Conservation (phyloP, 2,888 invertebrate species). For the Aleiodes alternator region DNA sequence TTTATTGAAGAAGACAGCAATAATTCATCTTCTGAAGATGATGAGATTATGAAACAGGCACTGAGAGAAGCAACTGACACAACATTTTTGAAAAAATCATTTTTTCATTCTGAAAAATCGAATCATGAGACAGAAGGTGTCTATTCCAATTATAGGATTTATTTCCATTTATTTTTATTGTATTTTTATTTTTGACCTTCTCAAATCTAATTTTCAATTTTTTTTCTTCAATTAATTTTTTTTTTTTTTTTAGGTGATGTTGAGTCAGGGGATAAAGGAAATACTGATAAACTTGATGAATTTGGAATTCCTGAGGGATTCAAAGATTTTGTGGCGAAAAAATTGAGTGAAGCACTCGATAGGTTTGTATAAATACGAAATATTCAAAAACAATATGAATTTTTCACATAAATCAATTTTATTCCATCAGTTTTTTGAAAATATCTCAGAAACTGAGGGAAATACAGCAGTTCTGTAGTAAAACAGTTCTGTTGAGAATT, state of each 20-base stretch:
- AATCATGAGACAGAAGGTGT: slow-evolving; percentile 5
- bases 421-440: too few species aligned
- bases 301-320: slow-evolving; percentile 63
- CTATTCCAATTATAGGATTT: background rate
- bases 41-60: slow-evolving; percentile 59
- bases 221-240: background rate
- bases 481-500: too few species aligned
- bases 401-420: too few species aligned
- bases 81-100: slow-evolving; percentile 60
- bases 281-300: slow-evolving; percentile 53
- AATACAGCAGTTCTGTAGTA: too few species aligned
- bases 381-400: background rate
- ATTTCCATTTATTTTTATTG: slow-evolving; percentile 1
- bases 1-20: slow-evolving; percentile 25
- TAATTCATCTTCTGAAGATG: slow-evolving; percentile 64
- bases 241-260: background rate
- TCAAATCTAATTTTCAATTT: too few species aligned
- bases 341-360: slow-evolving; percentile 63
- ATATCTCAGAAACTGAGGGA: too few species aligned
- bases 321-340: slow-evolving; percentile 64
- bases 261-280: slow-evolving; percentile 21
- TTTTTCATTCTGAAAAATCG: slow-evolving; percentile 8
- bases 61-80: slow-evolving; percentile 66
- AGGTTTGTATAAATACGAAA: slow-evolving; percentile 57
- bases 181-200: too few species aligned